phyloP scores from a whole-genome alignment of 2,113 vertebrate species.

The Hyaena hyaena region DNA sequence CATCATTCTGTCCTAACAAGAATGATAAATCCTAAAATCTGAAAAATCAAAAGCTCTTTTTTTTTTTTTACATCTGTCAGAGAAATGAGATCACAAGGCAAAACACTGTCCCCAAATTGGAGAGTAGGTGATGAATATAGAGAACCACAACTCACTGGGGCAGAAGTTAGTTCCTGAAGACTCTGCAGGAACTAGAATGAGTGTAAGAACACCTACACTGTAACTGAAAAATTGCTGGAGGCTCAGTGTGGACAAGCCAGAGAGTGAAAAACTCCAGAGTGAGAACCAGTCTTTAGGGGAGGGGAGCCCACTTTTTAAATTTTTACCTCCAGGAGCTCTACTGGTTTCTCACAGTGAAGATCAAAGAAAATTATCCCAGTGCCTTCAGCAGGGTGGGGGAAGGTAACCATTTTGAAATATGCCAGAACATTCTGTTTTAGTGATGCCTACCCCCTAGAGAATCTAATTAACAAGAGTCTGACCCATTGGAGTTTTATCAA shows the following conservation, averaged over 20 bases:
- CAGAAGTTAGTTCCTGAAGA: neutral
- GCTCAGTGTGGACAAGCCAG: neutral
- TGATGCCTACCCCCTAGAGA: neutral
- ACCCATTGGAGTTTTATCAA: neutral
- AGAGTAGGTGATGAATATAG: neutral
- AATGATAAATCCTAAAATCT: neutral
- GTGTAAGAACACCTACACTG: neutral
- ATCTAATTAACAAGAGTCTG: neutral
- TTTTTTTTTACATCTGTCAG: neutral
- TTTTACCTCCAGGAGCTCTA: neutral
- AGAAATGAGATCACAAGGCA: neutral
- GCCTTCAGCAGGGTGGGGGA: neutral
- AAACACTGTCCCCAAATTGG: no score
- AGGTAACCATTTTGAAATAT: neutral
- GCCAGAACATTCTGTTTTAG: neutral
- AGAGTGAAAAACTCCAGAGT: neutral
- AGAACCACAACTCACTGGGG: neutral
- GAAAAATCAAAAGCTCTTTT: neutral
- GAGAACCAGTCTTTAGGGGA: neutral
- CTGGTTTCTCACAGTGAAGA: neutral
- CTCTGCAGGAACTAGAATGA: neutral
- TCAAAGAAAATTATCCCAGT: neutral
- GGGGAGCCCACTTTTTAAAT: neutral
- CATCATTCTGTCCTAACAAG: neutral
- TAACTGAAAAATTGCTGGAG: neutral